These are phyloP conservation scores for Ploceus nigricollis DNA, from an alignment of 2,113 vertebrate species.

Conservation along the genomic window DNA sequence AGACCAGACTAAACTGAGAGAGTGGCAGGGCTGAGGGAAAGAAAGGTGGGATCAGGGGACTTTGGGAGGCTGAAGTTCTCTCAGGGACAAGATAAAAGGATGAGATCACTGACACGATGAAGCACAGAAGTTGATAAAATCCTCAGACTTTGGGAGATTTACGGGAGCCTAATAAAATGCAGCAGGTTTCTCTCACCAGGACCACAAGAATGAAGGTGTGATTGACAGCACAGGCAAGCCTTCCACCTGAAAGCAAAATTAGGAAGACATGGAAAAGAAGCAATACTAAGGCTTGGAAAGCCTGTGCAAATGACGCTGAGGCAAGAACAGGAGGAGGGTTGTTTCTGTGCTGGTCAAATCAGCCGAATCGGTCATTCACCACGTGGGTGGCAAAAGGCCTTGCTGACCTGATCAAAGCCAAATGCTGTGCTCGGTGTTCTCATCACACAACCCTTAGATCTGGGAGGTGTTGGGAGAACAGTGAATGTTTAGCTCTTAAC, in stretches of 20 bases:
- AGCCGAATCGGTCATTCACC: neutral
- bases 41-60: neutral
- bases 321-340: neutral
- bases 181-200: neutral
- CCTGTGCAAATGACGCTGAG: neutral
- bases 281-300: neutral
- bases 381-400: accelerated
- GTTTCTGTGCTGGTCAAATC: neutral
- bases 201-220: neutral
- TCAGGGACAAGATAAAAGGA: neutral
- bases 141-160: neutral
- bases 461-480: accelerated
- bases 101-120: neutral
- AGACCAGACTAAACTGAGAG: neutral
- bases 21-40: accelerated
- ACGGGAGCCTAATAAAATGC: neutral
- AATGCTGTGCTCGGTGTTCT: accelerated
- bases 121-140: neutral
- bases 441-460: accelerated
- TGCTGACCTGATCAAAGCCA: neutral
- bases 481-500: accelerated
- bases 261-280: neutral
- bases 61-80: neutral
- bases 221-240: neutral
- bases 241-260: neutral